Base-by-base conservation (phyloP, 2,113 vertebrate species). In the Chionis minor region DNA sequence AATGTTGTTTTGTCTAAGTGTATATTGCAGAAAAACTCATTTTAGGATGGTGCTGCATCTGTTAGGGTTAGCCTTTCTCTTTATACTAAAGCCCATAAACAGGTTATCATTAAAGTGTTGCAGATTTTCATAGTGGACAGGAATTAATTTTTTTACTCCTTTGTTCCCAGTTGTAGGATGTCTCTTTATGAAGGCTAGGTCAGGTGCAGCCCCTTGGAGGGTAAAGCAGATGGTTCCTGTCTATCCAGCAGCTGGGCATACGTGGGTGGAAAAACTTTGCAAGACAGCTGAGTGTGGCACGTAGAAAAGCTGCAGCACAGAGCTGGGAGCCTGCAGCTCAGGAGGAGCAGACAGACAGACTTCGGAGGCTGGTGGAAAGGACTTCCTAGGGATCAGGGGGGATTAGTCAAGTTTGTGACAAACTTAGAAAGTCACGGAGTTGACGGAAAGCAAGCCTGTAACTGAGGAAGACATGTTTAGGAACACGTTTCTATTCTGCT, bases 181-280 rank as follows among this genome's bases (percentile, higher is more conserved):
- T 51, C 49, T 23, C 22, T 51, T 49, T 51, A 42, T 69, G 70
- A 90, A 94, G 54, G 23, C 56, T 63, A 69, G 70, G 73, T 91
- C 89, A 96, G 78, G 70, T 95, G 81, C 56, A 91, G 78, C 24
- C 28, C 77, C 73, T 94, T 71, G 65, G 77, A 89, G 65, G 47
- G 61, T 72, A 81, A 84, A 94, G 81, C 94, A 96, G 94, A 94
- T 96, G 89, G 91, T 75, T 82, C 65, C 51, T 59, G 59, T 95
- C 94, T 96, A 40, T 92, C 94, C 81, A 94, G 93, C 81, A 96
- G 89, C 87, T 94, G 91, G 78, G 65, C 19, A 55, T 72, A 87
- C 0, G 18, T 92, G 56, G 77, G 69, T 71, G 81, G 89, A 84
- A 92, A 95, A 89, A 38, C 65, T 84, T 63, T 63, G 52, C 56